phyloP scores from a whole-genome alignment of 2,113 vertebrate genomes.

The Nycticryphes semicollaris region DNA sequence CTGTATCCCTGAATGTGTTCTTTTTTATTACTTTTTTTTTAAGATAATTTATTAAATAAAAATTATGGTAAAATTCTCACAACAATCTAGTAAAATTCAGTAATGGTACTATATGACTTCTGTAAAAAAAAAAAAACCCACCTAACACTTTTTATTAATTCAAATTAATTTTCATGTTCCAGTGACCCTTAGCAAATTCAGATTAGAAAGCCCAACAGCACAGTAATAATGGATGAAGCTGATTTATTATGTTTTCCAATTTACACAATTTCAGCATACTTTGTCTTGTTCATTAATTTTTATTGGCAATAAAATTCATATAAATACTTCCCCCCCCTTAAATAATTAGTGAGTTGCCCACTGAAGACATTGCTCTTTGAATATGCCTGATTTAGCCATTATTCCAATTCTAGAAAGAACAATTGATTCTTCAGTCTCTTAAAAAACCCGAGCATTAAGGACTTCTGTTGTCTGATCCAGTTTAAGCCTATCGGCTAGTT shows the following conservation, averaged over 20 bases:
- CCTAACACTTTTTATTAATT: constrained; percentile 17
- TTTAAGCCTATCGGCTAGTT: background rate
- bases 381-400: background rate
- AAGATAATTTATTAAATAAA: background rate
- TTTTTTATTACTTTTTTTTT: too few relatives aligned
- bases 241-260: background rate
- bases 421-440: background rate
- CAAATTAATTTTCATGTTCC: background rate
- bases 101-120: background rate
- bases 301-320: background rate
- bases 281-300: background rate
- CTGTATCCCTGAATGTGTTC: too few relatives aligned
- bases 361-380: too few relatives aligned
- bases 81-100: background rate
- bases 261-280: background rate
- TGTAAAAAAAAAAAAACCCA: background rate
- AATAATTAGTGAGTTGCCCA: background rate
- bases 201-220: background rate
- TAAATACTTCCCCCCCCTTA: background rate
- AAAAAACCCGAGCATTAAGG: background rate
- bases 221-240: background rate
- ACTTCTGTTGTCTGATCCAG: background rate
- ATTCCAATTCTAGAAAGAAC: background rate
- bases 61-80: background rate
- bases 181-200: constrained; percentile 14